Base-by-base conservation (phyloP, 2,888 invertebrate species). In the Eucera pruinosa region DNA sequence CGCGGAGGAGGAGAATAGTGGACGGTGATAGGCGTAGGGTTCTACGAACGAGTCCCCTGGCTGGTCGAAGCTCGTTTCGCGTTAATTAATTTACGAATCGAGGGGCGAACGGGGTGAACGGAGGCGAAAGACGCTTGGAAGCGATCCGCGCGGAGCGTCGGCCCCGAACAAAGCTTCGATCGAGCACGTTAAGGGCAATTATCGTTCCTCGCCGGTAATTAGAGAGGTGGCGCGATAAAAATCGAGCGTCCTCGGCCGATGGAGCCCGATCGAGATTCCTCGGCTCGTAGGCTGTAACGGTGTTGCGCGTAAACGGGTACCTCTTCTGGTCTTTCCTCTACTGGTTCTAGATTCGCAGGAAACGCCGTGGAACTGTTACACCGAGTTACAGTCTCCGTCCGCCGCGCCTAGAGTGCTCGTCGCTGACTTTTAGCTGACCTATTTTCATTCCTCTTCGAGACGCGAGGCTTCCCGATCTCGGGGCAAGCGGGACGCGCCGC, bases 171-270 rank as follows among this genome's bases (percentile, higher is more conserved):
- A 67, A 61, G 57, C 13, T 62, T 39, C 72, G 73, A 54, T 73
- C 67, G 43, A 48, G 76, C 71, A 64, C 20, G 68, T 67, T 57
- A 39, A 50, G 25, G 66, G 58, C 80, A 76, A 80, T 81, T 72
- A 76, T 67, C 69, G 66, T 69, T 65, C 47, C 54, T 58, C 18
- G 50, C 36, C n/a, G 76, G 50, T 70, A 76, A 80, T 80, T 80
- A 76, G 45, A 71, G 62, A 55, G 54, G 27, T 25, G 39, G 54
- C 47, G 54, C 52, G 65, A 68, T 65, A 72, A 80, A 72, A 80
- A 71, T 79, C 74, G 67, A 9, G 30, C 23, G 55, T 43, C 18
- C 58, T 55, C 41, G 18, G 33, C n/a, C 57, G 23, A 25, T 2
- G 60, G 48, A 39, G 11, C 48, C 23, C 60, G 68, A 65, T 76